A percentile compares a stretch with the other conserved stretches of the same genome.
phyloP scores from a whole-genome alignment of 1,140 invertebrate genomes.

The Drosophila jambulina region DNA sequence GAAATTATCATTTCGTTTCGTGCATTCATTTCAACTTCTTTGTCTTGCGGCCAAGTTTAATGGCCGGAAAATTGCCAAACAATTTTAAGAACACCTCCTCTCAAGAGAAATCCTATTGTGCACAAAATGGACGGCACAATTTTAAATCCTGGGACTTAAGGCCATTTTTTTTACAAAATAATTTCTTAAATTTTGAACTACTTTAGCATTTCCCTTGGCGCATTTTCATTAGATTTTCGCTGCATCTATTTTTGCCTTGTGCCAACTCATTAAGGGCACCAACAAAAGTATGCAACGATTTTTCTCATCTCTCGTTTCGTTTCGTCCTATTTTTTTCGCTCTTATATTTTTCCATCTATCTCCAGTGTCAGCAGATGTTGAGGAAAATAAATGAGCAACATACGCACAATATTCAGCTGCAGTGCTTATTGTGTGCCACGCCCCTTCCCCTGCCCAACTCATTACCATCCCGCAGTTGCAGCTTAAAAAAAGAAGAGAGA shows the following conservation, averaged over 20 bases:
- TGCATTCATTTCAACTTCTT: constrained; percentile 42
- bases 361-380: constrained; percentile 29
- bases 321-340: not conserved
- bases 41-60: constrained; percentile 53
- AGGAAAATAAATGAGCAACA: constrained; percentile 74
- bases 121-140: not conserved
- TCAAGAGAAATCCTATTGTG: not conserved
- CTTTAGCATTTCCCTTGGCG: not conserved
- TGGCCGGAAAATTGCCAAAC: constrained; percentile 40
- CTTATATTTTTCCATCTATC: constrained; percentile 10
- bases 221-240: not conserved
- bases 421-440: constrained; percentile 33
- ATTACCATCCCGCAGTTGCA: constrained; percentile 30
- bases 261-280: constrained; percentile 14
- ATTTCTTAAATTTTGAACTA: not conserved
- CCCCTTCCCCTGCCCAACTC: constrained; percentile 3
- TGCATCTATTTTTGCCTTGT: not conserved
- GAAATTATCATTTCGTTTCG: constrained; percentile 72
- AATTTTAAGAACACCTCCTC: constrained; percentile 18
- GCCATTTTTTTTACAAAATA: not conserved
- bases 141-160: not conserved
- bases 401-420: constrained; percentile 63
- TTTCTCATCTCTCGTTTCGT: constrained; percentile 10
- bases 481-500: constrained; percentile 13
- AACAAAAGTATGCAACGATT: constrained; percentile 4